Base-by-base conservation (phyloP, 2,113 vertebrate genomes). In the Psilopsiagon aurifrons region DNA sequence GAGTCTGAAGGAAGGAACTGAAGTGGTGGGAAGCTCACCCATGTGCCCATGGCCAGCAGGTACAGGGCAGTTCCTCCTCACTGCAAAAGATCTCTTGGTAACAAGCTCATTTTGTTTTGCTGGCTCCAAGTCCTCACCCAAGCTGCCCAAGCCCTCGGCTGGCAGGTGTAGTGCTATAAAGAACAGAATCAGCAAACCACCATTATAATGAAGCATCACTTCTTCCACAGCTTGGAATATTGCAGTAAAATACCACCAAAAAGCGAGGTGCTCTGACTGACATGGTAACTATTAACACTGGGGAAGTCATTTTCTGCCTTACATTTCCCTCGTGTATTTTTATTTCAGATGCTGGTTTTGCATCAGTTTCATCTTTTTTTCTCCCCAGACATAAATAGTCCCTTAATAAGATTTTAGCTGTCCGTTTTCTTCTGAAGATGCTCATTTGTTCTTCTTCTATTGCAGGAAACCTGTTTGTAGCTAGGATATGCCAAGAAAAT, bases 401-500 rank as follows among this genome's bases (percentile, higher is more conserved):
- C 49, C 54, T 91, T 94, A 83, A 54, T 76, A 95, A 94, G 49
- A 73, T 37, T 95, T 91, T 54, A 80, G 33, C 70, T 55, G n/a
- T 27, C 49, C 52, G 8, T 79, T 95, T 95, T 69, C 57, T 76
- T 92, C 66, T 84, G 35, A 89, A 92, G 66, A 84, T 68, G 28
- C 19, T 84, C 44, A 59, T 95, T 95, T 92, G 29, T 88, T 92
- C 57, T 63, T 66, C 43, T 83, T 35, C 80, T 86, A 7, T 88
- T 94, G 88, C 69, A 86, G 69, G 52, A 82, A 97, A 91, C 13
- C 59, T 86, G 69, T 84, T 92, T 90, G 57, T 49, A 91, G 69
- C 52, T 84, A 79, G 77, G 62, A 57, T 88, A 73, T 91, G 69
- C 80, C 77, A 90, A 93, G 80, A 93, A 94, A 93, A 88, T 86